Evolutionary conservation across 1,140 invertebrate species (phyloP).

Genomic region (Drosophila asahinai): DNA sequence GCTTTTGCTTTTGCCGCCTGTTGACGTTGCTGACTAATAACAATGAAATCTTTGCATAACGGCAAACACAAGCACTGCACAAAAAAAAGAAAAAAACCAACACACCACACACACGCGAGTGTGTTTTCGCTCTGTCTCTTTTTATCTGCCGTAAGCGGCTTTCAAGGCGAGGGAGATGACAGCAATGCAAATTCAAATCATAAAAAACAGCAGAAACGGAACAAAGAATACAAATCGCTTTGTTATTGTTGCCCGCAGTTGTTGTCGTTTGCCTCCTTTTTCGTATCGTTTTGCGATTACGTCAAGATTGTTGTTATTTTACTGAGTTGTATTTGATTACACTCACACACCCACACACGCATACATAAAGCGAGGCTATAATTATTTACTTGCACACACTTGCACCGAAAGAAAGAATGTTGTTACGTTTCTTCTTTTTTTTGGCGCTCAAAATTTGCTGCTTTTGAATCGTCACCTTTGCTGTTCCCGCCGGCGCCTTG

Average conservation of each 20-base stretch:
- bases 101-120: conserved; percentile 28
- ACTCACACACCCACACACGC: conserved; percentile 13
- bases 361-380: conserved; percentile 35
- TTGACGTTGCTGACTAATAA: conserved; percentile 69
- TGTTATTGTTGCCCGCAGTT: conserved; percentile 35
- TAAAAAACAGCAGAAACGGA: conserved; percentile 33
- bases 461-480: conserved; percentile 40
- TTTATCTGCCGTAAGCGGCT: conserved; percentile 28
- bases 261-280: conserved; percentile 31
- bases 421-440: conserved; percentile 27
- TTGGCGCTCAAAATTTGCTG: conserved; percentile 70
- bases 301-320: conserved; percentile 83
- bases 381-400: conserved; percentile 56
- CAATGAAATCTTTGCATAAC: conserved; percentile 76
- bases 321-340: conserved; percentile 78
- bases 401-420: conserved; percentile 22
- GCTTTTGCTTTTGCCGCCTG: conserved; percentile 32
- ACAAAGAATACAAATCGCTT: conserved; percentile 36
- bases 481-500: conserved; percentile 19
- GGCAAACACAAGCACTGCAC: conserved; percentile 54
- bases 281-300: conserved; percentile 70
- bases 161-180: conserved; percentile 18
- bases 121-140: conserved; percentile 45
- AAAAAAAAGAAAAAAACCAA: conserved; percentile 20
- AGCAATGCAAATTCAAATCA: conserved; percentile 37